Evolutionary conservation across 1,140 invertebrate species (phyloP).

Genomic region (Panagrolaimus sp.): DNA sequence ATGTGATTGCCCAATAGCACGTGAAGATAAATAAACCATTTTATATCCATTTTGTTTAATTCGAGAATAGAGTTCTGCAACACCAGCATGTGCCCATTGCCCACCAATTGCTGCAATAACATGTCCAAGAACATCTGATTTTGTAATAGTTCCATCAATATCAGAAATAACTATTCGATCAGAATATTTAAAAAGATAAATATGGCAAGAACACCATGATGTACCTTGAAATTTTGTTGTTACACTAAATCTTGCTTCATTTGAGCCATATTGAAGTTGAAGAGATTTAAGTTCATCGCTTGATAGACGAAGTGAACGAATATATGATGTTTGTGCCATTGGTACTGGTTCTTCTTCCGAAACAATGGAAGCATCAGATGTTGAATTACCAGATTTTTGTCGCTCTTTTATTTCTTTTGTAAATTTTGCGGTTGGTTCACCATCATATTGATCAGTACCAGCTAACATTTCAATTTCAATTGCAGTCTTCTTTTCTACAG

Average conservation of each 20-base stretch:
- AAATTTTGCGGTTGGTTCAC: conserved; percentile 12
- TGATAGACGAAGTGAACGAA: conserved; percentile 70
- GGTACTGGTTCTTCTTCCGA: not conserved
- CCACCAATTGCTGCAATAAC: conserved; percentile 94
- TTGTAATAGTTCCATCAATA: conserved; percentile 99
- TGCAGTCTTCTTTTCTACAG: conserved; percentile 30
- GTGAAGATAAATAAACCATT: conserved; percentile 76
- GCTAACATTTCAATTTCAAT: conserved; percentile 30
- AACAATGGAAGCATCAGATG: conserved; percentile 11
- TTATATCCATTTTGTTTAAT: conserved; percentile 85
- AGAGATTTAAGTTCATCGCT: conserved; percentile 75
- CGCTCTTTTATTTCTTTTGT: conserved; percentile 22
- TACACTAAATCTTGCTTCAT: conserved; percentile 94
- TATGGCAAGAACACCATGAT: conserved; percentile 84
- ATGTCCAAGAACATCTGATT: conserved; percentile 94
- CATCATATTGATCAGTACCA: conserved; percentile 25
- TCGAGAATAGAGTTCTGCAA: conserved; percentile 91
- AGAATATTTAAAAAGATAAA: conserved; percentile 91
- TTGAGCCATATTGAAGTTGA: conserved; percentile 74
- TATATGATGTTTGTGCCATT: conserved; percentile 15
- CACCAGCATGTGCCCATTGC: conserved; percentile 92
- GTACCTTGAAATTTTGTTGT: conserved; percentile 98
- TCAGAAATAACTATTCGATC: conserved; percentile 98
- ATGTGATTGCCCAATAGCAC: conserved; percentile 83
- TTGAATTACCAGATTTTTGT: conserved; percentile 27